Evolutionary conservation across 2,113 vertebrate genomes (phyloP), one percentile per base, ranked within the genome.

Genomic region (Numida meleagris): DNA sequence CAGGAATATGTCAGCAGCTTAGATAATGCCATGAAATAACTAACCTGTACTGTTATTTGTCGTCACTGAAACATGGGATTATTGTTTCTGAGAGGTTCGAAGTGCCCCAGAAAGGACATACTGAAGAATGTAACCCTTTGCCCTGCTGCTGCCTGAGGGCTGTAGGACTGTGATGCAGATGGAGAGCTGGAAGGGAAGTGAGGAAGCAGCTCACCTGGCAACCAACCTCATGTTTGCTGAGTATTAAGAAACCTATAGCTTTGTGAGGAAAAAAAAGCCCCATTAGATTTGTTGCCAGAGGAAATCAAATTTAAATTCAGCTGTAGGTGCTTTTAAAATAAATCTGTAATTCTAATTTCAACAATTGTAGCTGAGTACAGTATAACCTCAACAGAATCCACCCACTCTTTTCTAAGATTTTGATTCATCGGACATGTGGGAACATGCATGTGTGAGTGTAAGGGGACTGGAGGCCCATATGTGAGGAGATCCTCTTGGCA

Each of bases 401-500:
- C 75, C 57, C 76, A 80, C 48, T 88, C 75, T 94, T 89, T 86
- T 55, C 55, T 71, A 91, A 65, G 59, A 34, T 86, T 93, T 92
- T 81, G 84, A 79, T 88, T 93, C 70, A 84, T 88, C 3, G 85
- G 82, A 84, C 74, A 77, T 78, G 92, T 91, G 90, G 89, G 89
- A 94, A 93, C 86, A 82, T 68, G 62, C 50, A 59, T 86, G 92
- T 92, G 87, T 70, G 85, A 91, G 55, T 90, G 58, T 81, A 82
- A 94, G 80, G 75, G 91, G 53, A 61, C 81, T 66, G 62, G 48
- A 89, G 86, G 73, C 84, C 77, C 79, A 80, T 86, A 79, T 76
- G 82, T 88, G 85, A 93, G 74, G 88, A 88, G 91, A 90, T 94
- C 61, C 77, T 96, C 59, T 93, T 94, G 94, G 96, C 89, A 95